phyloP scores from a whole-genome alignment of 2,113 vertebrate genomes.

The Stercorarius parasiticus region DNA sequence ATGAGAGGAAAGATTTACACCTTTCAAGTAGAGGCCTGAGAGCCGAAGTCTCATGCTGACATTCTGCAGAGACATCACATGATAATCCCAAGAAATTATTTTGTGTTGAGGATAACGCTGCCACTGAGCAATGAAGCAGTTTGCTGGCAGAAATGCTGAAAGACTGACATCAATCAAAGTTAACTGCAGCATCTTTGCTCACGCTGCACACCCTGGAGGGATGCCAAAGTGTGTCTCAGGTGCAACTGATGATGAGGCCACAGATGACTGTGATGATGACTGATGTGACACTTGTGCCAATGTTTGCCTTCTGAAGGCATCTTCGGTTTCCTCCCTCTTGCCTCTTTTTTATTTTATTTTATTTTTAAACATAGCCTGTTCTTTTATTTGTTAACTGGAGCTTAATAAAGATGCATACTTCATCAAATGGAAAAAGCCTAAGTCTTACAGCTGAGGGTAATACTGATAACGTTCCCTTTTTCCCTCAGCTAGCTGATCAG shows the following conservation, averaged over 20 bases:
- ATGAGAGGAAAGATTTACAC: background rate
- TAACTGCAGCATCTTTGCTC: conserved; percentile 42
- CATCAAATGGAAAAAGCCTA: background rate
- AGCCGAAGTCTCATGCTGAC: conserved; percentile 19
- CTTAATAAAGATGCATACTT: background rate
- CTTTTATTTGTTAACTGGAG: background rate
- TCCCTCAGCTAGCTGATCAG: background rate
- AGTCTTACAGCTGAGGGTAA: background rate
- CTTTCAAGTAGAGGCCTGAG: background rate
- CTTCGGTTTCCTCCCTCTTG: background rate
- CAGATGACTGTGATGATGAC: conserved; percentile 22
- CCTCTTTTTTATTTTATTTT: background rate
- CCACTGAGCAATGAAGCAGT: conserved; percentile 37
- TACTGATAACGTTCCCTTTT: background rate
- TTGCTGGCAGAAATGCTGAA: conserved; percentile 55
- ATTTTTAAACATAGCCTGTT: background rate
- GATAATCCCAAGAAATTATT: conserved; percentile 61
- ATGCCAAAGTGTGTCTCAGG: conserved; percentile 42
- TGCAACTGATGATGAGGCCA: background rate
- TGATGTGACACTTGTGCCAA: background rate
- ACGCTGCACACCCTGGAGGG: background rate
- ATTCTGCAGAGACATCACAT: conserved; percentile 9
- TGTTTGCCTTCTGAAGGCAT: background rate
- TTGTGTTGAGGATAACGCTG: conserved; percentile 41
- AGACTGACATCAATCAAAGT: conserved; percentile 58